Evolutionary conservation across 2,113 vertebrate genomes (phyloP), one percentile per base, ranked within the genome.

Genomic region (Carassius auratus): DNA sequence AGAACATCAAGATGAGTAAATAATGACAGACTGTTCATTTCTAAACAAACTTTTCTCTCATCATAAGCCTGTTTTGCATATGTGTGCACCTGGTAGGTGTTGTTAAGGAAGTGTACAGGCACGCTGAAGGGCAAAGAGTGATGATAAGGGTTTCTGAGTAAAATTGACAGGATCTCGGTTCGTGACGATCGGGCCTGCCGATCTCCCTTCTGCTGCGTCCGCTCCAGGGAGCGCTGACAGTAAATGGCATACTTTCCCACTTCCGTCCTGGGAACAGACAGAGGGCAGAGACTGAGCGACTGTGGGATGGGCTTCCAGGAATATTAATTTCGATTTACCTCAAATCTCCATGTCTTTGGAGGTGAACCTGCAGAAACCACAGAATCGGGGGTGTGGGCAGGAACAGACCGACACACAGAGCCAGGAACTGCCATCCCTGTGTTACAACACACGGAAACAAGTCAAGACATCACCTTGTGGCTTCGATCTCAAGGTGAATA

Each of bases 141-240:
- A 87, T 99, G 97, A 50, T 98, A 99, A 0, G 98, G 98, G 62
- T 99, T 99, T 89, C 98, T 96, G 38, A 99, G 95, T 14, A 99
- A 96, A n/a, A 97, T 97, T 8, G 98, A 99, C 81, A 99, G 95
- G 88, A 99, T 99, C 94, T 99, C 98, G 97, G 99, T 98, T 13
- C 98, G 95, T 23, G 97, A 99, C 17, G 97, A 97, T 84, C 96
- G 95, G 74, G 97, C 95, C 90, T 98, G 96, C 71, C 98, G 92
- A 84, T 97, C 96, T 1, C 98, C 97, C 1, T 97, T 98, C 92
- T 96, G 97, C 90, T 98, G 97, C 0, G 96, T 98, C 42, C 98
- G 95, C 90, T 99, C 97, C 87, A 99, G 93, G 2, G 97, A 99
- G 45, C 98, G 95, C 91, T 98, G 97, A 91, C 98, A 99, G 88